Base-by-base conservation (phyloP, 2,888 invertebrate genomes). In the Melolontha melolontha region DNA sequence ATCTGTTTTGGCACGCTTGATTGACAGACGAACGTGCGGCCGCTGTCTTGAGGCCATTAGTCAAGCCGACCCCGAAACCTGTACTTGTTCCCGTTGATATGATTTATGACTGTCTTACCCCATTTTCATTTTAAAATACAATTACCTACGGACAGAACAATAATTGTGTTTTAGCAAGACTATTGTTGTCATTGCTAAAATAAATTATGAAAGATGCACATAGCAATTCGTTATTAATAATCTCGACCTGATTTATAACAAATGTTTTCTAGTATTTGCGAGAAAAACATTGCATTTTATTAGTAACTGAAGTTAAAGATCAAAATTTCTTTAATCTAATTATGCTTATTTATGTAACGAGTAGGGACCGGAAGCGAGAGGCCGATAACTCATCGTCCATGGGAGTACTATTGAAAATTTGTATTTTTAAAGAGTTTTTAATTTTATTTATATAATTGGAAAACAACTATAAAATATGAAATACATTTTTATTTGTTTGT, bases 41-140 rank as follows among this genome's bases (percentile, higher is more conserved):
- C 76, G 77, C 77, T 77, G 77, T 77, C 76, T 75, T 73, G 72
- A 72, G 72, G 71, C 75, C 77, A 77, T 77, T 77, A 77, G 77
- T 76, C 76, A 77, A 74, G 52, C 50, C 49, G 66, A 68, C 69
- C 65, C 70, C 67, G 59, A 67, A 66, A 72, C 72, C 70, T 69
- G 72, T 68, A 72, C 70, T 72, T 68, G 72, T 71, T 73, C 69
- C 68, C 64, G 70, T 66, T 70, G 68, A 64, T 70, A 70, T 73
- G 71, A 73, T 73, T 72, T 68, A 73, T 73, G 70, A 62, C 51
- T 52, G 67, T 42, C 67, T 67, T 68, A 65, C 68, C 62, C 67
- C 64, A 67, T 72, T 70, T 70, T 69, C 68, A 68, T 70, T 71
- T 70, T 68, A 71, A 70, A 69, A 69, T 62, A 69, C 69, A 66